phyloP scores from a whole-genome alignment of 2,888 invertebrate genomes.

The Catocala sponsa region DNA sequence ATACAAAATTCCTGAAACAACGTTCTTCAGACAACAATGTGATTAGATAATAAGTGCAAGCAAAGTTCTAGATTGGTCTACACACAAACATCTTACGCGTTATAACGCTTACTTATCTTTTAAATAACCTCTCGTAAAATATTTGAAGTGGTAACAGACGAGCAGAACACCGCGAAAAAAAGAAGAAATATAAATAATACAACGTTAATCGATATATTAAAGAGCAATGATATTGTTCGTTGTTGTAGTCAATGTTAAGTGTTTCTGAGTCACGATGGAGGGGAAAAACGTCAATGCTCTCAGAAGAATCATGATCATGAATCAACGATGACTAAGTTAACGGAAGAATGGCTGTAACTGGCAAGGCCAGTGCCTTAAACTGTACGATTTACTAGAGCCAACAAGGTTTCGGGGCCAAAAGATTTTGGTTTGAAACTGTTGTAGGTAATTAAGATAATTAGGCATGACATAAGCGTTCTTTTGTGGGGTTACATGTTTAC shows the following conservation, averaged over 20 bases:
- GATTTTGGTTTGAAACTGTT: slow-evolving; percentile 38
- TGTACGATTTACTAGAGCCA: slow-evolving; percentile 46
- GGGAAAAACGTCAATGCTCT: slow-evolving; percentile 50
- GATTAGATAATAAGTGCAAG: slow-evolving; percentile 41
- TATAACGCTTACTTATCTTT: not conserved
- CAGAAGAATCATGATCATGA: slow-evolving; percentile 63
- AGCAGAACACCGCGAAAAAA: too few species aligned
- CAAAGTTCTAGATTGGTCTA: slow-evolving; percentile 23
- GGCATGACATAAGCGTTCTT: slow-evolving; percentile 29
- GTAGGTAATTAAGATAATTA: slow-evolving; percentile 45
- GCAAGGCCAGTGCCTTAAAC: slow-evolving; percentile 48
- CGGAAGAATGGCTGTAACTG: slow-evolving; percentile 51
- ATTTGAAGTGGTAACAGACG: too few species aligned
- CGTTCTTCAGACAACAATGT: slow-evolving; percentile 9
- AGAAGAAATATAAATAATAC: not conserved
- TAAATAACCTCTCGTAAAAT: too few species aligned
- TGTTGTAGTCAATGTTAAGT: slow-evolving; percentile 12
- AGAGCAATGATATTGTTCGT: slow-evolving; percentile 5
- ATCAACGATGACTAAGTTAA: slow-evolving; percentile 70
- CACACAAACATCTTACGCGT: not conserved
- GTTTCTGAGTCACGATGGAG: slow-evolving; percentile 24
- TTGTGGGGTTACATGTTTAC: not conserved
- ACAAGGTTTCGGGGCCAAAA: slow-evolving; percentile 43
- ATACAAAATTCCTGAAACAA: slow-evolving; percentile 11
- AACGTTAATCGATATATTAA: not conserved